Conservation (phyloP, 2,888 invertebrate genomes). For the Tridacna crocea region DNA sequence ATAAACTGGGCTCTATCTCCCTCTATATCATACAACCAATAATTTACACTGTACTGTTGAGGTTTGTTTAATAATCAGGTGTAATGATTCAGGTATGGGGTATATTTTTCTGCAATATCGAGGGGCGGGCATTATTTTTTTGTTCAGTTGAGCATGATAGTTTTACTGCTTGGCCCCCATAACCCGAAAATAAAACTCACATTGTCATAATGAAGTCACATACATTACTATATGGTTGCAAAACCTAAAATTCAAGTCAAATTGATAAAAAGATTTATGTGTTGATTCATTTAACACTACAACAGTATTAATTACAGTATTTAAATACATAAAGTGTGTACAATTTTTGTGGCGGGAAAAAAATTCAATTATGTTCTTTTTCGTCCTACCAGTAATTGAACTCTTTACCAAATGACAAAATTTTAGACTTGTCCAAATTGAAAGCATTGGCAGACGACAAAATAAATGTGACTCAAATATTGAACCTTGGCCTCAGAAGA, state of each 20-base stretch:
- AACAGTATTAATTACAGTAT: no score
- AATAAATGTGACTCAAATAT: no score
- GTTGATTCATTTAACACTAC: no score
- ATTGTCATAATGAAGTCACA: neutral
- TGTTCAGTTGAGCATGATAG: slow-evolving; percentile 9
- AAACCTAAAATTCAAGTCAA: neutral
- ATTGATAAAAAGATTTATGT: no score
- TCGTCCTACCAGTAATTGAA: no score
- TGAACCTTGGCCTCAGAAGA: no score
- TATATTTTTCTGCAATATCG: slow-evolving; percentile 10
- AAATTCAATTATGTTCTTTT: no score
- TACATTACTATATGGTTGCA: neutral
- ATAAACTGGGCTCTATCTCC: slow-evolving; percentile 6
- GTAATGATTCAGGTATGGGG: slow-evolving; percentile 16
- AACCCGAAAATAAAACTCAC: neutral
- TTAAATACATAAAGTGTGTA: no score
- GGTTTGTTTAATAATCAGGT: slow-evolving; percentile 28
- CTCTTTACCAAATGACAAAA: no score
- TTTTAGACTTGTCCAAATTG: no score
- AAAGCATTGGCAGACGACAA: no score
- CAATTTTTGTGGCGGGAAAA: no score
- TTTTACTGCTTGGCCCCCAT: neutral
- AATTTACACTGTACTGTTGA: slow-evolving; percentile 16
- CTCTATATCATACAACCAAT: slow-evolving; percentile 8
- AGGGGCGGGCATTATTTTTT: slow-evolving; percentile 2